Evolutionary conservation across 2,888 invertebrate species (phyloP).

Genomic region (Rhaphigaster nebulosa): DNA sequence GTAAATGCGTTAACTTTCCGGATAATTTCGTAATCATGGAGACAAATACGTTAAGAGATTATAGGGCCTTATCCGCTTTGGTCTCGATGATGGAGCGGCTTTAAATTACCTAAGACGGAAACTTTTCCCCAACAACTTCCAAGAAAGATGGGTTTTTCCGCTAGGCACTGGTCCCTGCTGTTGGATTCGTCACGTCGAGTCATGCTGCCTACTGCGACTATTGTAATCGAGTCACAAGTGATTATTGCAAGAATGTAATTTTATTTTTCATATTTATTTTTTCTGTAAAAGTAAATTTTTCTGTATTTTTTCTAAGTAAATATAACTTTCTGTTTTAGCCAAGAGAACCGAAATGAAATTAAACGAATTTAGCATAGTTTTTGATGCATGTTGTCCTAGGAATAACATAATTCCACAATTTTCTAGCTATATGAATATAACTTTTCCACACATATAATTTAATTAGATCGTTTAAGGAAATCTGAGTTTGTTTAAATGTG

Average conservation of each 20-base stretch:
- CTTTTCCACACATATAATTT: too few species aligned
- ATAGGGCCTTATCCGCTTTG: constrained; percentile 54
- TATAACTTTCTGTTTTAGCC: too few species aligned
- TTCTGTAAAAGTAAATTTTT: too few species aligned
- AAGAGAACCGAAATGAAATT: too few species aligned
- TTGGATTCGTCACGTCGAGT: not conserved
- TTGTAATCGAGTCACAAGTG: not conserved
- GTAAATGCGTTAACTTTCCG: constrained; percentile 57
- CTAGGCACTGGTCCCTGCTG: not conserved
- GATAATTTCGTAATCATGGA: constrained; percentile 59
- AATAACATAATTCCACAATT: too few species aligned
- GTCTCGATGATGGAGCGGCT: constrained; percentile 49
- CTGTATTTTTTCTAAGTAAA: too few species aligned
- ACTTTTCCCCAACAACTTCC: constrained; percentile 25
- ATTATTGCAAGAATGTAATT: not conserved
- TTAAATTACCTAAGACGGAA: constrained; percentile 51
- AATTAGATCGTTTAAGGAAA: too few species aligned
- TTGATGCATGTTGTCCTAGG: too few species aligned
- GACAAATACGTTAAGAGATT: constrained; percentile 59
- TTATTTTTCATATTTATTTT: too few species aligned
- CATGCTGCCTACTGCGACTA: not conserved
- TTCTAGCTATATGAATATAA: too few species aligned
- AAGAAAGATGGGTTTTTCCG: constrained; percentile 43
- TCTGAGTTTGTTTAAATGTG: too few species aligned
- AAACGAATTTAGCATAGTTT: too few species aligned